Base-by-base conservation (phyloP, 92 coral and sea anemone species). In the Porites lobata region DNA sequence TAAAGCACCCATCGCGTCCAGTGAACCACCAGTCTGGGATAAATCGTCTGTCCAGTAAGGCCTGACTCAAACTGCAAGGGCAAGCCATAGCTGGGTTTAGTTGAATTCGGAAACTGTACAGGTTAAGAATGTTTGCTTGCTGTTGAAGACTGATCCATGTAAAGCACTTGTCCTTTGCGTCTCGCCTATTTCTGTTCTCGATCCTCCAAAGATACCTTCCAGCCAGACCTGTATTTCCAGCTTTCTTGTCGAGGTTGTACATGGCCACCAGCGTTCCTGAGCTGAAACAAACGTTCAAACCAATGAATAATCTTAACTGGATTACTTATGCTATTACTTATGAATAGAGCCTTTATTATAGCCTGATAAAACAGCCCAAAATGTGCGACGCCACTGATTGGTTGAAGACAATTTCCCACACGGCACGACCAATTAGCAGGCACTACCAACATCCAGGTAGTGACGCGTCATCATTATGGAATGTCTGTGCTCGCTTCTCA, bases 51-150 rank as follows among this genome's bases (percentile, higher is more conserved):
- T 91, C 94, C 5, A 65, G 47, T 81, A 77, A 11, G 13, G 94
- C 94, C 72, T 91, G 94, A 56, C 66, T 52, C 9, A 12, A n/a
- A 8, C 76, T 14, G 18, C 94, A 91, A 6, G 94, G 94, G 72
- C 94, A 91, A 0, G 94, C 85, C 74, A 65, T 20, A 15, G 15
- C 14, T 13, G 2, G 1, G 47, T 69, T 66, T 4, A 11, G 10
- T 12, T 11, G 11, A 1, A 59, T 53, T 6, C 6, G 8, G 7
- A 9, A 53, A 12, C 59, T 13, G 68, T 81, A 53, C 61, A 20
- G 14, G 12, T 43, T 7, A 47, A 47, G 47, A 51, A 47, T 24
- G 76, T 66, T 10, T 8, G 26, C 7, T 21, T 54, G 7, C 43
- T n/a, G 50, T 65, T 90, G 85, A 74, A 50, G 29, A 12, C 53